Base-by-base conservation (phyloP, 2,888 invertebrate species). In the Meganola albula region DNA sequence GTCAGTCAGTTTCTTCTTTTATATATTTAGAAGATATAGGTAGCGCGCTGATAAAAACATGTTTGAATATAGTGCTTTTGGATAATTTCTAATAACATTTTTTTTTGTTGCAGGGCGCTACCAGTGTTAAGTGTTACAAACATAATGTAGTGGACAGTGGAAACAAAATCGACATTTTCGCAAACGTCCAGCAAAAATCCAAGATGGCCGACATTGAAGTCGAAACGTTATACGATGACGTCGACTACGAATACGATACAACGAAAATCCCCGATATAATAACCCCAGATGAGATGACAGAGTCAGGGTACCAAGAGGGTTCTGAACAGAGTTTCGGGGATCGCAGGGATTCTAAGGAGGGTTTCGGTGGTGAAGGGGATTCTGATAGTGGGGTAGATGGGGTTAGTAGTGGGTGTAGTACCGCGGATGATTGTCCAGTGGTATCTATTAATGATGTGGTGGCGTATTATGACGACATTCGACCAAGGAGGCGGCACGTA, bases 351-450 rank as follows among this genome's bases (percentile, higher is more conserved):
- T 82, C 82, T 2, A 83, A 83, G 53, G 83, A 82, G 44, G 80
- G 82, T 1, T 80, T 78, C 35, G 74, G 80, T 2, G 79, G 80
- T 9, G 83, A 84, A 34, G 77, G 77, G 8, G 85, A 84, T 45
- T 82, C 82, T 26, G 89, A 88, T 52, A 80, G 86, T 48, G 88
- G 88, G 26, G 88, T 89, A 54, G 88, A 88, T 34, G 89, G 89
- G 31, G 86, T 88, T 34, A 88, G 88, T 68, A 84, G 84, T 50
- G 87, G 88, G 5, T 88, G 89, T 52, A 88, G 88, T 55, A 76
- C 88, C 21, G 88, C 78, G 22, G 89, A 89, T 37, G 86, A 87
- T 61, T 88, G 88, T 57, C 86, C 86, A 9, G 87, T 87, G 49
- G 87, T 87, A 53, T 86, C 86, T 1, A 83, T 85, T 38, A 86